Evolutionary conservation across 2,113 vertebrate species (phyloP), one percentile per base, ranked within the genome.

Genomic region (Serilophus lunatus): DNA sequence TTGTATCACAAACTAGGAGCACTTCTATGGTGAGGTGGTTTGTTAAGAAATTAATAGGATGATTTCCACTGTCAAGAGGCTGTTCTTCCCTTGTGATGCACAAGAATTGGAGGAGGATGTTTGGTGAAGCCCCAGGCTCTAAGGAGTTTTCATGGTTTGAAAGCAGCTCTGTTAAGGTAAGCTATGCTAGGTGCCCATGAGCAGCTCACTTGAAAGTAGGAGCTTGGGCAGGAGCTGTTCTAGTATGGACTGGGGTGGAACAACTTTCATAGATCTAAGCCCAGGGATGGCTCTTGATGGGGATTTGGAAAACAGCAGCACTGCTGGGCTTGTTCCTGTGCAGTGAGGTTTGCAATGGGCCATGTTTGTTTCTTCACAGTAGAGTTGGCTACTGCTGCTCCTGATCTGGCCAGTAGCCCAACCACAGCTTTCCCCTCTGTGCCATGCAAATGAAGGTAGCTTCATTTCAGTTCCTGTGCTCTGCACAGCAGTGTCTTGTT

Each of bases 401-500:
- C 22, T 20, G 18, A 70, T 40, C n/a, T 18, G 15, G 36, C 54
- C 36, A n/a, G 44, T 1, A 2, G 25, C 49, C 45, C 9, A 15
- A 22, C 23, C 17, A 13, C 38, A 9, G 1, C 13, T 28, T 18
- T 76, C 31, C 15, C 19, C 54, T 64, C 57, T 0, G 0, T 57
- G 81, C 65, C 31, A 56, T 50, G 59, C 92, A 86, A 81, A 86
- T 59, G 54, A 82, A 77, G 75, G 54, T 54, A 70, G 64, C 79
- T 93, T 82, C 42, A 3, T 7, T 3, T 70, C 3, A 3, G 31
- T 31, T 18, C 54, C 68, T 40, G 42, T 0, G 0, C 38, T 63
- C 68, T 51, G 51, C 42, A 13, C 2, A 13, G 50, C 36, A 26
- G 15, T 40, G 3, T 38, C 76, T 76, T 0, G 0, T 12, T 9